Conservation (phyloP, 2,113 vertebrate species). For the Nothoprocta perdicaria region DNA sequence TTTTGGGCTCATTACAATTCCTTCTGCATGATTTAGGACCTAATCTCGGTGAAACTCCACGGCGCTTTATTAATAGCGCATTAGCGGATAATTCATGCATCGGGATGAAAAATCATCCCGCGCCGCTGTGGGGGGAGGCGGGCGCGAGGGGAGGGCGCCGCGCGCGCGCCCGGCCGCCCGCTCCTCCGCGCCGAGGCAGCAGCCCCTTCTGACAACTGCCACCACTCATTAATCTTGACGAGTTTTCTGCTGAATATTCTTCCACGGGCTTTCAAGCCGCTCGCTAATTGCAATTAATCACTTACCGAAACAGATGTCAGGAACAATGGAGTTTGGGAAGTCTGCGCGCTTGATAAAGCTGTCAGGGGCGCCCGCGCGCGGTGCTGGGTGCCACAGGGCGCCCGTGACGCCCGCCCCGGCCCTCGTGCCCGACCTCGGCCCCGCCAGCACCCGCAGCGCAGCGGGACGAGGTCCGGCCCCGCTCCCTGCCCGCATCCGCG, state of each 20-base stretch:
- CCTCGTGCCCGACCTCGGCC: slow-evolving; percentile 21
- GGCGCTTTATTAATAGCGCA: slow-evolving; percentile 76
- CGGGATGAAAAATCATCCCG: slow-evolving; percentile 66
- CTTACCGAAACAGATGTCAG: slow-evolving; percentile 97
- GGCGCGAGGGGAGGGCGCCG: neutral
- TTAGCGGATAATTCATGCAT: slow-evolving; percentile 72
- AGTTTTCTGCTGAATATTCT: slow-evolving; percentile 94
- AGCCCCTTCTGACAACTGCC: slow-evolving; percentile 83
- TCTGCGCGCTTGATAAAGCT: slow-evolving; percentile 85
- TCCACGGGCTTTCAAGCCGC: slow-evolving; percentile 94
- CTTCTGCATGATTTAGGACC: slow-evolving; percentile 67
- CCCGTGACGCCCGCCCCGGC: slow-evolving; percentile 37
- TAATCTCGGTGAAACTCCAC: slow-evolving; percentile 67
- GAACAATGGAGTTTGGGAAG: slow-evolving; percentile 90
- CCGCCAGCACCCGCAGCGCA: too few relatives aligned
- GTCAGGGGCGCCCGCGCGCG: slow-evolving; percentile 78
- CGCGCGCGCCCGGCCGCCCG: slow-evolving; percentile 24
- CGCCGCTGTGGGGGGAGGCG: neutral
- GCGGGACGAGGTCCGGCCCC: too few relatives aligned
- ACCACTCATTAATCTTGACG: slow-evolving; percentile 97
- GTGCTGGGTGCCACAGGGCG: slow-evolving; percentile 45
- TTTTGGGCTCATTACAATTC: slow-evolving; percentile 66
- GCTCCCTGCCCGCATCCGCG: too few relatives aligned
- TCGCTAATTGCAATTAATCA: slow-evolving; percentile 99
- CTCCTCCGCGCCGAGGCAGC: slow-evolving; percentile 46